phyloP scores from a whole-genome alignment of 2,113 vertebrate genomes.

The Theristicus caerulescens region DNA sequence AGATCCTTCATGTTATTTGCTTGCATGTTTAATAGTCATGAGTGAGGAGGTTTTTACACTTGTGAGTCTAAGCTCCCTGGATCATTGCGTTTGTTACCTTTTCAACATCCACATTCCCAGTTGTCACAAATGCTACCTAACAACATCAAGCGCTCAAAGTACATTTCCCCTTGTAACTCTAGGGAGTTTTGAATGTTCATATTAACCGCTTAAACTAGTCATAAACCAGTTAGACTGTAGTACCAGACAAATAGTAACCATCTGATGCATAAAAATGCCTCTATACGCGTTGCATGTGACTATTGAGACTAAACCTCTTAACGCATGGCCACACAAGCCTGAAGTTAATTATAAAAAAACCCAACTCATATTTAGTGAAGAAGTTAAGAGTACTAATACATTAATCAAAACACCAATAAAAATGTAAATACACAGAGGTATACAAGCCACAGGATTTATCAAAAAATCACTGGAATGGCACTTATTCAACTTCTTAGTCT shows the following conservation, averaged over 20 bases:
- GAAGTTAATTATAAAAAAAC: neutral
- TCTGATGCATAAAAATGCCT: neutral
- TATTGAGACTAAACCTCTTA: neutral
- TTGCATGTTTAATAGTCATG: slow-evolving; percentile 44
- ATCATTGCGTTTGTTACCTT: slow-evolving; percentile 42
- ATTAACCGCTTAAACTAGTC: neutral
- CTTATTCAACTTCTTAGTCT: neutral
- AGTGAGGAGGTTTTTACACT: slow-evolving; percentile 41
- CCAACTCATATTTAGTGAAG: neutral
- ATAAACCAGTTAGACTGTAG: neutral
- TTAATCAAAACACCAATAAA: neutral
- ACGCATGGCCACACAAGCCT: neutral
- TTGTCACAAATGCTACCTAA: slow-evolving; percentile 39
- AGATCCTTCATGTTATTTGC: slow-evolving; percentile 45
- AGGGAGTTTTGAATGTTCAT: neutral
- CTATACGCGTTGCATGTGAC: neutral
- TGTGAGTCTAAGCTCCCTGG: slow-evolving; percentile 33
- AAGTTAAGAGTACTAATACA: neutral
- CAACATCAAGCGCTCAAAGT: neutral
- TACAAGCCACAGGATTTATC: neutral
- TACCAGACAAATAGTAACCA: neutral
- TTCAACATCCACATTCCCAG: slow-evolving; percentile 45
- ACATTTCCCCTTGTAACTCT: slow-evolving; percentile 14
- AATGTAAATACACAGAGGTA: neutral
- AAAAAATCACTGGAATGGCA: neutral